Base-by-base conservation (phyloP, 1,140 invertebrate species). In the Chrysopa pallens region DNA sequence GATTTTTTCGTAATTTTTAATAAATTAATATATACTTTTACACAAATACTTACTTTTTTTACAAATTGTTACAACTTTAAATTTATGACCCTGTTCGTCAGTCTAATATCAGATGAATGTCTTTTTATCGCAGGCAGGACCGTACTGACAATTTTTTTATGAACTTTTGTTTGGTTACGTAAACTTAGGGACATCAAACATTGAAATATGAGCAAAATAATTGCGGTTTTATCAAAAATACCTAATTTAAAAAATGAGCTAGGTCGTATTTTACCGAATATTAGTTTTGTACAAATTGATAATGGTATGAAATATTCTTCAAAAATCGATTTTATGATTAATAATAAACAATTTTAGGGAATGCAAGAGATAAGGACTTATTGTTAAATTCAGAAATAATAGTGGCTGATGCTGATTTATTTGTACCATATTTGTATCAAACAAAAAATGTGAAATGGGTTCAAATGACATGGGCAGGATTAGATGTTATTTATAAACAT, bases 381-480 rank as follows among this genome's bases (percentile, higher is more conserved):
- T 48, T 65, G 36, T 48, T 53, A 36, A 35, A 51, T 28, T 56
- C 57, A 36, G 55, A 66, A 44, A 53, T 69, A 42, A 42, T 70
- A n/a, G 23, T 69, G 17, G 60, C 52, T 6, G 65, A 68, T 47
- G 64, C 52, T 23, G 45, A 64, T 49, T 52, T 61, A 28, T 48
- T 68, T 27, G 50, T 53, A 42, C 56, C 59, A 28, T 48, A 64
- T 45, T 29, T 53, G 9, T 53, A 62, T 27, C 42, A 59, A 29
- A 52, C 69, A 39, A 52, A 53, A 41, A 49, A 56, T 5, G 39
- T 56, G 8, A 63, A 64, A 54, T 69, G 67, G 67, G 48, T 66
- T 11, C 67, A 69, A 51, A 55, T 59, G 38, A 69, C 67, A 14
- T 69, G 63, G 61, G 68, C 67, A 15, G 66, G 68, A 13, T 11